Base-by-base conservation (phyloP, 2,113 vertebrate genomes). In the Verasper variegatus region DNA sequence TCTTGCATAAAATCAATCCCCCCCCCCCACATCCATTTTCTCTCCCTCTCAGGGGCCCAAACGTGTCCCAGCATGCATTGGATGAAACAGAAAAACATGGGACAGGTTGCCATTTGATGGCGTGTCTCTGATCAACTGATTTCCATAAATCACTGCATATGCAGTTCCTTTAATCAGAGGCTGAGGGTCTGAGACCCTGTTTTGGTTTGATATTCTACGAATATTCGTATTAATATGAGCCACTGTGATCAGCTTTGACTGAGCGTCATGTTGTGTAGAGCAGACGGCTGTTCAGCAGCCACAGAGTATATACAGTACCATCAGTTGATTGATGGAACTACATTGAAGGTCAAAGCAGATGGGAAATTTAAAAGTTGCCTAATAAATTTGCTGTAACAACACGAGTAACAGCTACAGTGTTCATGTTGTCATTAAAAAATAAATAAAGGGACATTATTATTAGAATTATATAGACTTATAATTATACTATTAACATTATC, bases 91-190 rank as follows among this genome's bases (percentile, higher is more conserved):
- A 24, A 66, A 65, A 65, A 78, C 42, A 66, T 3, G 49, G 52
- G 63, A 51, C 61, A 42, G 4, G 52, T 60, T 76, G 45, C 70
- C 60, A 60, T 57, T 73, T 81, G 74, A 75, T 61, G 17, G 0
- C 40, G 49, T 42, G n/a, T 14, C 67, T 66, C 52, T 67, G 45
- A 71, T 81, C 49, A 74, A 47, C 14, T 78, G 10, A 66, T 87
- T 70, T 83, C 63, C 64, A 82, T 74, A 62, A 81, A 84, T 82
- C 45, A 61, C 65, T 17, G 47, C 82, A 65, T 45, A 42, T 77
- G 64, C 26, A 52, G 57, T 67, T 45, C 56, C 49, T 67, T 31
- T 55, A 74, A 83, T 71, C 61, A 52, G n/a, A 42, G 10, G 61
- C 20, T 35, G 40, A 49, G 4, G 20, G 51, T 54, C 9, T n/a